Conservation (phyloP, 1,140 invertebrate genomes). For the Babylonia areolata region DNA sequence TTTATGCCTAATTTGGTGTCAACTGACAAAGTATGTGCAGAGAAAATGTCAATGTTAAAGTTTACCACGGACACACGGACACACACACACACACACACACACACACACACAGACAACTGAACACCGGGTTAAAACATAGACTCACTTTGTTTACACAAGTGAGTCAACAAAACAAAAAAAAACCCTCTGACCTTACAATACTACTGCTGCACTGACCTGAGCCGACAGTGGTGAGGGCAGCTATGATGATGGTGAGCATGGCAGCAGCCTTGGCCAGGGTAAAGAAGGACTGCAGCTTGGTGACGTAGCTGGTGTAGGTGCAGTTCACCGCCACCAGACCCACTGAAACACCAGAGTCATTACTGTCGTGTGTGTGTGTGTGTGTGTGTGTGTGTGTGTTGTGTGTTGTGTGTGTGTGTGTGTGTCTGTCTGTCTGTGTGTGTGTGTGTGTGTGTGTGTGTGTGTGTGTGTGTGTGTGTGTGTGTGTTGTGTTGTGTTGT, state of each 20-base stretch:
- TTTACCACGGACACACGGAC: too few species aligned
- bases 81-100: too few species aligned
- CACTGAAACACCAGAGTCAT: too few species aligned
- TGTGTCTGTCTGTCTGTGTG: neutral
- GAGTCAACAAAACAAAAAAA: too few species aligned
- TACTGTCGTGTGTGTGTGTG: neutral
- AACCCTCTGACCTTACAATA: too few species aligned
- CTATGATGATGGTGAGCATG: slow-evolving; percentile 80
- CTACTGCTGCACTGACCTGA: slow-evolving; percentile 80
- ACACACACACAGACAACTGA: too few species aligned
- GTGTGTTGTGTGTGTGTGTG: neutral
- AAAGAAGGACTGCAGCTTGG: slow-evolving; percentile 89
- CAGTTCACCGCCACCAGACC: slow-evolving; percentile 84
- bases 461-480: neutral
- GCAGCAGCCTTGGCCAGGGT: slow-evolving; percentile 85
- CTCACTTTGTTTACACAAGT: too few species aligned
- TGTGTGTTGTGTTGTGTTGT: too few species aligned
- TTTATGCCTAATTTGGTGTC: too few species aligned
- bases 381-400: slow-evolving; percentile 18
- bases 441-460: slow-evolving; percentile 16
- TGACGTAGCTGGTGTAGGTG: slow-evolving; percentile 88
- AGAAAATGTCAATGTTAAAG: too few species aligned
- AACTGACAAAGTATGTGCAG: too few species aligned
- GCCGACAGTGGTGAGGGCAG: slow-evolving; percentile 84
- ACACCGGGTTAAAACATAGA: too few species aligned